Evolutionary conservation across 2,888 invertebrate genomes (phyloP).

Genomic region (Lysandra bellargus): DNA sequence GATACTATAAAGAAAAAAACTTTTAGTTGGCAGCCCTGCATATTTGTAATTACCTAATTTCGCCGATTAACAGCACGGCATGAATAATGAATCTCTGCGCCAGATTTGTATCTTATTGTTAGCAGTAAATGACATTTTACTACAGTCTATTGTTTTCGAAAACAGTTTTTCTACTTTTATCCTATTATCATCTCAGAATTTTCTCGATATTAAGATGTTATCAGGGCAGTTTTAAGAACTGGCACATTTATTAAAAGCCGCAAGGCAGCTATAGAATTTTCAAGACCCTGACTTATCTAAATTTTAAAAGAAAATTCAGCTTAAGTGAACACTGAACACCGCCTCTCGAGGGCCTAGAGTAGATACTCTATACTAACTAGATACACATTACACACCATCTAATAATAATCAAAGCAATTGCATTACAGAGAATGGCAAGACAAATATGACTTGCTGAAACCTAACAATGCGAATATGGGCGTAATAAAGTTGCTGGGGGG

Average conservation of each 20-base stretch:
- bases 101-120: constrained; percentile 10
- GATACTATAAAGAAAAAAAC: background rate
- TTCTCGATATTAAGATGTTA: background rate
- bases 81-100: background rate
- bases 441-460: constrained; percentile 21
- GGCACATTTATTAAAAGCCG: too few relatives aligned
- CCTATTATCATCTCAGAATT: background rate
- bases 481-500: constrained; percentile 27
- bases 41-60: constrained; percentile 8
- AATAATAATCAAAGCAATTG: background rate
- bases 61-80: background rate
- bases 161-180: background rate
- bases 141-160: background rate
- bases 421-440: background rate
- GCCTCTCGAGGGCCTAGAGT: background rate
- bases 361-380: too few relatives aligned
- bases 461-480: constrained; percentile 1
- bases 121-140: constrained; percentile 13
- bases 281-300: too few relatives aligned
- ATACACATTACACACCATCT: too few relatives aligned
- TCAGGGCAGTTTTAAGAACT: too few relatives aligned
- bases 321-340: too few relatives aligned
- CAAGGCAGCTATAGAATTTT: too few relatives aligned
- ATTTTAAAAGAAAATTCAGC: too few relatives aligned
- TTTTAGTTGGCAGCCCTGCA: background rate